phyloP scores from a whole-genome alignment of 1,140 invertebrate genomes.

The Cyphomyrmex costatus region DNA sequence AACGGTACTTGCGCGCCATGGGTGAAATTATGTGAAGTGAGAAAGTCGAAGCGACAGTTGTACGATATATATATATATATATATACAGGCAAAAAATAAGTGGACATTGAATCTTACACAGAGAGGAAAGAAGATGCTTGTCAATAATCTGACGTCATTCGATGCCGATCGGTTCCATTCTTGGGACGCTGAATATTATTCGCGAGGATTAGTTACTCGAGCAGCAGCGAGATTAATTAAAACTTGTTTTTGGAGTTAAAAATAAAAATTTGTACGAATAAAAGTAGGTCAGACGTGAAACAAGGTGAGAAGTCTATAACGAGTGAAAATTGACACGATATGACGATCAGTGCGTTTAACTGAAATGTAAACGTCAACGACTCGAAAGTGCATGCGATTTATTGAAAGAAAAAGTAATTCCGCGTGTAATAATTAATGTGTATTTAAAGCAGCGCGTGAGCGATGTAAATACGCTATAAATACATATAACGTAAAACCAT shows the following conservation, averaged over 20 bases:
- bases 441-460: not conserved
- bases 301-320: not conserved
- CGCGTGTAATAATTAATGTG: not conserved
- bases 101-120: not conserved
- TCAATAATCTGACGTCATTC: constrained; percentile 9
- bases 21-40: not conserved
- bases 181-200: not conserved
- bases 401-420: not conserved
- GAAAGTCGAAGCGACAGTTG: not conserved
- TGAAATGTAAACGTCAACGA: constrained; percentile 4
- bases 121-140: not conserved
- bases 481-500: not conserved
- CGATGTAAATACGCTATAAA: not conserved
- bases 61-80: not conserved
- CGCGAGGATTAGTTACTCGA: not conserved
- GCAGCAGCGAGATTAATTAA: not conserved
- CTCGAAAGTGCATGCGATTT: not conserved
- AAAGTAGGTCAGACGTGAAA: not conserved
- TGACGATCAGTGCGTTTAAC: not conserved
- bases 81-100: not conserved
- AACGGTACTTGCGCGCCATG: not conserved
- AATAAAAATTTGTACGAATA: not conserved
- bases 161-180: not conserved
- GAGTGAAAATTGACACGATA: not conserved
- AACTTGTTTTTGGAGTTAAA: not conserved